Conservation (phyloP, 2,797 vertebrate genomes). For the Halcyon badia region DNA sequence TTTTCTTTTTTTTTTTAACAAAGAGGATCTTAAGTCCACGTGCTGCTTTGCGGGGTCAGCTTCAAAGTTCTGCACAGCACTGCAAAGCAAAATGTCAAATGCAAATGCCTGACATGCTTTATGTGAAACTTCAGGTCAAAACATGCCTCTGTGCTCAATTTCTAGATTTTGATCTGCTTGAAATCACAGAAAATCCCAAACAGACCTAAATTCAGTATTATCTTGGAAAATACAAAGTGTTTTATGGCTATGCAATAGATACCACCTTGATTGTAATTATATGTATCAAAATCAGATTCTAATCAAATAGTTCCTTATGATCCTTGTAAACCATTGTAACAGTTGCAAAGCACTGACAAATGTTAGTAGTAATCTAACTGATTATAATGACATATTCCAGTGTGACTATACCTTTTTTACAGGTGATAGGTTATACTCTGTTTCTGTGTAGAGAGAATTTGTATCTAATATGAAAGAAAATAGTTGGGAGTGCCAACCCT, state of each 20-base stretch:
- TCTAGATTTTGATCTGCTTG: neutral
- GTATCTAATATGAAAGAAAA: neutral
- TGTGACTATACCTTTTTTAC: neutral
- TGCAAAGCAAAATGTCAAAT: neutral
- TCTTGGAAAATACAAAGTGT: neutral
- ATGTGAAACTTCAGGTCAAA: neutral
- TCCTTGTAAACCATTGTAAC: neutral
- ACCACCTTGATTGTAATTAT: neutral
- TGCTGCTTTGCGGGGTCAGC: neutral
- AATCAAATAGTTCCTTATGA: neutral
- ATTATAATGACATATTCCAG: neutral
- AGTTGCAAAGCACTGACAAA: neutral
- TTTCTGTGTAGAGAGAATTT: neutral
- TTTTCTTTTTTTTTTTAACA: neutral
- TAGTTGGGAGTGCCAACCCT: neutral
- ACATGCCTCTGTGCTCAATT: neutral
- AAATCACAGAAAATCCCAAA: neutral
- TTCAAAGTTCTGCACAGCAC: neutral
- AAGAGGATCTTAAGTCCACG: neutral
- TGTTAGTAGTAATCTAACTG: neutral
- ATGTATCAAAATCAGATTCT: neutral
- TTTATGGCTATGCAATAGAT: neutral
- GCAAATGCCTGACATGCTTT: rapidly evolving
- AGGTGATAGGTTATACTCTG: neutral
- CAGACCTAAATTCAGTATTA: neutral